Base-by-base conservation (phyloP, 2,113 vertebrate species). In the Thamnaconus septentrionalis region DNA sequence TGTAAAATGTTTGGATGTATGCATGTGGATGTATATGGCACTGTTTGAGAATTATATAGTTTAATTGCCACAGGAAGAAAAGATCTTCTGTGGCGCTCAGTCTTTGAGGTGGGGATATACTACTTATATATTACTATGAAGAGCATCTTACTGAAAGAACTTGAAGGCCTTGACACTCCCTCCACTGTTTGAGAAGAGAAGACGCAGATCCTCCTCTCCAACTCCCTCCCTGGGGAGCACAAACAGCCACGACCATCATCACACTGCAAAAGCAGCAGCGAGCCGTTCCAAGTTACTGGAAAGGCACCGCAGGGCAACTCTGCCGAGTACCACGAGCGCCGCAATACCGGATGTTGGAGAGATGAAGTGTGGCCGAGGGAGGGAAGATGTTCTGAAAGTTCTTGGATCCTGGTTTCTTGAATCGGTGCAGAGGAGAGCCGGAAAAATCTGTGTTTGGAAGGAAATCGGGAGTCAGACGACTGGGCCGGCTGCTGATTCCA, bases 331-430 rank as follows among this genome's bases (percentile, higher is more conserved):
- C 45, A 5, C 5, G 1, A 1, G 45, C 45, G 45, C 8, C 45
- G 45, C 5, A 46, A 46, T 46, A 99, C 97, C 95, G 96, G 89
- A 98, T 95, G 87, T 98, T 99, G 75, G 97, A 98, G 10, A 98
- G 91, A 73, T 98, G 96, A 76, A 98, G 95, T 2, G 96, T 98
- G 77, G 95, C 95, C 76, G 97, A 98, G 10, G 96, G 96, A 56
- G 97, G 97, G 53, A 98, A 98, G 83, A 98, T 98, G 82, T 98
- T 98, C 79, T 98, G 97, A 69, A 98, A 98, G 79, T 98, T 98
- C 92, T 98, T 98, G 68, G 97, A 98, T 46, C 96, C 96, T 3
- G 96, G 95, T 73, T 97, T 98, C 89, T 98, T 98, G 87, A 98
- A 98, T 79, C 96, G 96, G 84, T 98, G 97, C 42, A 99, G 87